phyloP scores from a whole-genome alignment of 2,888 invertebrate species.

The Diaperis boleti region DNA sequence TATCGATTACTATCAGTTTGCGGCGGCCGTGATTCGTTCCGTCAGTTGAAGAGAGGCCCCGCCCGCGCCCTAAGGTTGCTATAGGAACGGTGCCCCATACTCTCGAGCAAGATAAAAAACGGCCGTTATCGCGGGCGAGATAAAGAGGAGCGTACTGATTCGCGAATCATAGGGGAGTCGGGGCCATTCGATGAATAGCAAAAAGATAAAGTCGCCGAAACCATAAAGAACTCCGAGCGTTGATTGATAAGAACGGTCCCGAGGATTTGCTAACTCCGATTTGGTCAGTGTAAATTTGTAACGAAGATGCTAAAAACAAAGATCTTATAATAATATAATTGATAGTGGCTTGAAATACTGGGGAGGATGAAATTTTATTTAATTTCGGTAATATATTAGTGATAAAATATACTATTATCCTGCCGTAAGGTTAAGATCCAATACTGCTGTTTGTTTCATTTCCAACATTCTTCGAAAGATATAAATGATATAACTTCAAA shows the following conservation, averaged over 20 bases:
- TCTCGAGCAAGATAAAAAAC: conserved; percentile 52
- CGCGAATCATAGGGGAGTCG: conserved; percentile 53
- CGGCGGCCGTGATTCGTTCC: conserved; percentile 67
- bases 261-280: no score
- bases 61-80: conserved; percentile 64
- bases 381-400: no score
- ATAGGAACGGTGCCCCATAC: conserved; percentile 60
- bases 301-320: no score
- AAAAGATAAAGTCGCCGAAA: conserved; percentile 47
- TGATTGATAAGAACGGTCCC: conserved; percentile 23
- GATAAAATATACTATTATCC: no score
- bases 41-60: conserved; percentile 61
- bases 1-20: conserved; percentile 67
- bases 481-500: no score
- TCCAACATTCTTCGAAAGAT: no score
- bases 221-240: conserved; percentile 38
- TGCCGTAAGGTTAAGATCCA: no score
- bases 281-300: no score
- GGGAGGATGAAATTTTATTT: no score
- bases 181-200: conserved; percentile 54
- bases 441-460: no score
- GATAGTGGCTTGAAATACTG: no score
- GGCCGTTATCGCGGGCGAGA: conserved; percentile 46
- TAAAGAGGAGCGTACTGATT: conserved; percentile 52
- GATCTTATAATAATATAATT: no score